These are phyloP conservation scores for Apamea monoglypha DNA, from an alignment of 2,888 invertebrate genomes.

Conservation along the genomic window DNA sequence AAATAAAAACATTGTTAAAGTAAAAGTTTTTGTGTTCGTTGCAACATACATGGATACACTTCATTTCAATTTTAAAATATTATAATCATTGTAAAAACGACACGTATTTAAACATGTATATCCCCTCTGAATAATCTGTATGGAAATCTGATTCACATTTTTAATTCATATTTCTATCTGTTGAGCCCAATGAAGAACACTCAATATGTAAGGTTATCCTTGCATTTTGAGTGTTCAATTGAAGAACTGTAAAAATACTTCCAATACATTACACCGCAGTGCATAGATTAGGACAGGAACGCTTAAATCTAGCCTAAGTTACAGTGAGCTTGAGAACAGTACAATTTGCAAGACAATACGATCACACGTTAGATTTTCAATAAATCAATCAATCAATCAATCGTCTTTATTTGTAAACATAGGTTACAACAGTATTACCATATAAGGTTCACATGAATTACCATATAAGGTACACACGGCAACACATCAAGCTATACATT, in stretches of 20 bases:
- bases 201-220: no score
- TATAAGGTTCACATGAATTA: conserved; percentile 6
- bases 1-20: neutral
- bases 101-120: neutral
- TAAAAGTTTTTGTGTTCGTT: neutral
- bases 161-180: neutral
- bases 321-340: conserved; percentile 11
- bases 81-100: neutral
- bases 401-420: no score
- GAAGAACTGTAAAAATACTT: neutral
- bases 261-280: neutral
- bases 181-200: neutral
- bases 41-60: neutral
- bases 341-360: neutral
- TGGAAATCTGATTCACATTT: neutral
- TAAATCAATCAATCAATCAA: no score
- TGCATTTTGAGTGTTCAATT: neutral
- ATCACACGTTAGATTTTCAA: conserved; percentile 13
- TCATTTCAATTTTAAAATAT: neutral
- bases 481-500: no score
- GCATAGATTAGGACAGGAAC: neutral
- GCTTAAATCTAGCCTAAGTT: conserved; percentile 23
- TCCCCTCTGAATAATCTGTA: neutral
- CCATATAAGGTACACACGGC: neutral
- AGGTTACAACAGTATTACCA: no score